Evolutionary conservation across 2,797 vertebrate species (phyloP), one percentile per base, ranked within the genome.

Genomic region (Apogon hyalosoma): DNA sequence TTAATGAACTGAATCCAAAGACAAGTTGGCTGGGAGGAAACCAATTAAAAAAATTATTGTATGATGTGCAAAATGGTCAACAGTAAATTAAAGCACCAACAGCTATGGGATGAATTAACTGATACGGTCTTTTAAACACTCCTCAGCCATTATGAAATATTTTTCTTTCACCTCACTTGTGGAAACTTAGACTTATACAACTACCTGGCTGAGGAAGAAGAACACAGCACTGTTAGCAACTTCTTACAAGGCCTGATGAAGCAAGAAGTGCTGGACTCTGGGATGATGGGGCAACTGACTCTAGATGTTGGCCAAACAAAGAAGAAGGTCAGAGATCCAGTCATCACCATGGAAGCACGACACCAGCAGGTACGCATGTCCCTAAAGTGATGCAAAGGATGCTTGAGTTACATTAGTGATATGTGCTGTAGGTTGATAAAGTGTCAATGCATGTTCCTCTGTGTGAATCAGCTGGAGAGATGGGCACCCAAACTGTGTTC

Each of bases 221-320:
- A 97, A 81, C 89, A 86, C 78, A 87, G 82, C 21, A 87, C 91
- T 14, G 93, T 95, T 65, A 90, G 92, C 61, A 91, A 86, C 66
- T 91, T 97, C 83, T 86, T 99, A 21, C 95, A 95, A 89, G 92
- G 95, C 79, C 94, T 99, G 77, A 94, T 96, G 92, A 92, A 95
- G 80, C 94, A 88, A 70, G 89, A 97, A 75, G 80, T 90, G 77
- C 75, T 96, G 67, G 92, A 93, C 81, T 77, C 76, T 84, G 87
- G 88, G 51, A 87, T 89, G 77, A 61, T 85, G 38, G 83, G 95
- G 85, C 82, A 87, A 51, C 93, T 96, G 73, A 82, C 75, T 19
- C 82, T 93, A 68, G 93, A 96, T 79, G 79, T 86, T 21, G 84
- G 91, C 46, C 88, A 88, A 69, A 91, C 84, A 28, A 84, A 49